Evolutionary conservation across 1,140 invertebrate genomes (phyloP), one percentile per base, ranked within the genome.

Genomic region (Magallana gigas): DNA sequence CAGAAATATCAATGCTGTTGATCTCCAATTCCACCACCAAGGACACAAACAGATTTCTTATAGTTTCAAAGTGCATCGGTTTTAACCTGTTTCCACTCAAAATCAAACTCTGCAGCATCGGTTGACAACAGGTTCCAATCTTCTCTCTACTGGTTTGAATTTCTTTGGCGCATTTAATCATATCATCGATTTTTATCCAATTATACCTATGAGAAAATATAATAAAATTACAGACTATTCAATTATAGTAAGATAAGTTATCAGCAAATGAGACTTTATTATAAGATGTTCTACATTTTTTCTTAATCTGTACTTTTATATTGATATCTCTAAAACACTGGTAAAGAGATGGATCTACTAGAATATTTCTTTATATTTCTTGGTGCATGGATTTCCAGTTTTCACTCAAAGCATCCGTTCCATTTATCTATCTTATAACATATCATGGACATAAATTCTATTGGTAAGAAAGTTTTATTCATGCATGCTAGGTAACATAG

Each of bases 181-280:
- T 59, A 80, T 86, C 85, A 14, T 76, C 29, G n/a, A 58, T 57
- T 36, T 86, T 86, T n/a, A 86, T 86, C 85, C 85, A 86, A 57
- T 86, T 86, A 76, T 86, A 86, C 7, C 85, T 86, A n/a, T 12
- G 58, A 76, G 76, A 29, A 1, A 14, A 71, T 6, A 56, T 8
- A 83, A 6, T 18, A 81, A 23, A 14, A 12, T 36, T 12, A 81
- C 29, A 16, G 23, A 23, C 23, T 23, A 23, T 23, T 23, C 23
- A 23, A 23, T 23, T 23, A 23, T 5, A 81, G 16, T 14, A 5
- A 8, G 29, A 2, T 48, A 48, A 48, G 36, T 48, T 48, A 48
- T 48, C 36, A 4, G 36, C 36, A 48, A 5, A 4, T 48, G 3
- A 48, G 5, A 48, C 36, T 48, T 48, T 48, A 23, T 48, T 3